A percentile compares a stretch with the other conserved stretches of the same genome.
These are phyloP conservation scores for Clostera curtula DNA, from an alignment of 2,888 invertebrate species.

Conservation along the genomic window DNA sequence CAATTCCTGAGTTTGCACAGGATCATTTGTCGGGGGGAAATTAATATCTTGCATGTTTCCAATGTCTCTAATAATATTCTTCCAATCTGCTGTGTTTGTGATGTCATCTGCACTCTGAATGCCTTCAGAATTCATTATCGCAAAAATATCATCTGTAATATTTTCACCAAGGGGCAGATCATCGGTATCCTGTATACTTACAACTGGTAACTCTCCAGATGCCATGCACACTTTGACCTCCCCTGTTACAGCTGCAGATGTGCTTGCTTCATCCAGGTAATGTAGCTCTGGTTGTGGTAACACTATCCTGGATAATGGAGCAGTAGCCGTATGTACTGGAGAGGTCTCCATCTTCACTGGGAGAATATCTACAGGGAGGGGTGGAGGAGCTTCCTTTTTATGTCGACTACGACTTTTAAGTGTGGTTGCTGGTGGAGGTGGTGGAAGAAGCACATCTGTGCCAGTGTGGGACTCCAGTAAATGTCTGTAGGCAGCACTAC, in stretches of 20 bases:
- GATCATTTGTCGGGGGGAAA: conserved; percentile 51
- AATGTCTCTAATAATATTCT: conserved; percentile 67
- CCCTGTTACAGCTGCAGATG: conserved; percentile 42
- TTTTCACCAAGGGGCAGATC: conserved; percentile 64
- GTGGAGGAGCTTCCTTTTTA: conserved; percentile 59
- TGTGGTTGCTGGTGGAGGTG: conserved; percentile 54
- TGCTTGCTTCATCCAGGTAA: conserved; percentile 51
- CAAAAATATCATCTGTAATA: conserved; percentile 67
- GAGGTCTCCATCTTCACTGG: conserved; percentile 55
- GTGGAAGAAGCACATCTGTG: conserved; percentile 56
- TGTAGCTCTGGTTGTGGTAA: conserved; percentile 55
- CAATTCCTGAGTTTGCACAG: conserved; percentile 44
- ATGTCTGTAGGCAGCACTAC: conserved; percentile 84
- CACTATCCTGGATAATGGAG: conserved; percentile 57
- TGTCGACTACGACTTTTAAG: conserved; percentile 47
- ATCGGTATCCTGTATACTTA: conserved; percentile 69
- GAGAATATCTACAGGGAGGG: conserved; percentile 46
- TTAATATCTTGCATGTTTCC: conserved; percentile 66
- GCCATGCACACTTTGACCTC: conserved; percentile 65
- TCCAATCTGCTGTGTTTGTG: conserved; percentile 65
- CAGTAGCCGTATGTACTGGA: conserved; percentile 49
- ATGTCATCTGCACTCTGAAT: conserved; percentile 68
- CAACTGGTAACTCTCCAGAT: conserved; percentile 65
- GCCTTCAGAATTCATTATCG: conserved; percentile 69
- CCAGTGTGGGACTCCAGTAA: conserved; percentile 75